phyloP scores from a whole-genome alignment of 2,113 vertebrate species.

The Entomyzon cyanotis region DNA sequence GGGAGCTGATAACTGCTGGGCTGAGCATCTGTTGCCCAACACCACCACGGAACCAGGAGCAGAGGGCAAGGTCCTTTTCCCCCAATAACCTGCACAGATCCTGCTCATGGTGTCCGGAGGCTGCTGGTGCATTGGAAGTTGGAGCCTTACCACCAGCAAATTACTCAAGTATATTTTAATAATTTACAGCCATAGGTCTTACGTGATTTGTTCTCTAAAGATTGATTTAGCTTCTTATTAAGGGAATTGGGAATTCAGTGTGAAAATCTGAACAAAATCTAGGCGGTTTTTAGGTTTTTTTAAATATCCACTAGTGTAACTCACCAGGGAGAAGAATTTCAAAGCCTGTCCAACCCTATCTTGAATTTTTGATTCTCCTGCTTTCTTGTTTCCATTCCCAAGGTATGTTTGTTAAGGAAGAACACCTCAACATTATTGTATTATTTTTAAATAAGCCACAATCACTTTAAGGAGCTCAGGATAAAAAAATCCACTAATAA shows the following conservation, averaged over 20 bases:
- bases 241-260: conserved; percentile 45
- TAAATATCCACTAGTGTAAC: conserved; percentile 17
- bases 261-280: conserved; percentile 47
- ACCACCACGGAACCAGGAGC: fast-evolving
- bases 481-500: neutral
- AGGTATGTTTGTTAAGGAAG: conserved; percentile 48
- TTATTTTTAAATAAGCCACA: conserved; percentile 49
- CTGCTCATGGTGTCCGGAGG: neutral
- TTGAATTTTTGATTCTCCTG: conserved; percentile 14
- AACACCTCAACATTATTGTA: conserved; percentile 9
- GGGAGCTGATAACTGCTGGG: neutral
- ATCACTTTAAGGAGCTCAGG: neutral
- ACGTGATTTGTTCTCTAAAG: conserved; percentile 51
- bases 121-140: neutral
- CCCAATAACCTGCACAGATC: neutral
- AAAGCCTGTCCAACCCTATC: conserved; percentile 15
- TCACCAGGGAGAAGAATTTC: conserved; percentile 27
- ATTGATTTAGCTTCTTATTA: conserved; percentile 60
- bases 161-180: conserved; percentile 42
- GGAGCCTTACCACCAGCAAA: neutral
- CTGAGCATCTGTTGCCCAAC: neutral
- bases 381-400: conserved; percentile 10
- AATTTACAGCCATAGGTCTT: conserved; percentile 38
- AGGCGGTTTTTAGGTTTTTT: neutral
- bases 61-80: neutral